phyloP scores from a whole-genome alignment of 1,140 invertebrate genomes.

The Brachionus plicatilis region DNA sequence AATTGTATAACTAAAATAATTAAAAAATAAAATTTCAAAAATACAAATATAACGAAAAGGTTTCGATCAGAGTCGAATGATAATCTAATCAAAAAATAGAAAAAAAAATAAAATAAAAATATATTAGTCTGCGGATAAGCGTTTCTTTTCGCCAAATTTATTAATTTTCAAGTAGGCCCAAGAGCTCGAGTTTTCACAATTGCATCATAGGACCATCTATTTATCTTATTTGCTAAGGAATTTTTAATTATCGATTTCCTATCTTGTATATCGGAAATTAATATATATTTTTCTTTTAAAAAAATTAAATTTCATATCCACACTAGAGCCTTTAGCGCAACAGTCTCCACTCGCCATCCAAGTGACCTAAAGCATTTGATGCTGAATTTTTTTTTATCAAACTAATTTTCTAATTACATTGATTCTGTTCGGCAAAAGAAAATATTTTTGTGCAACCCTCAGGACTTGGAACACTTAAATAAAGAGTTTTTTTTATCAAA shows the following conservation, averaged over 20 bases:
- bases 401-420: neutral
- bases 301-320: neutral
- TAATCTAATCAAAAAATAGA: neutral
- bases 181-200: neutral
- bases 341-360: neutral
- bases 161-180: neutral
- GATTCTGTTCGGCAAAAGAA: neutral
- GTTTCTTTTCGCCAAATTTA: neutral
- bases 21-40: neutral
- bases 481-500: neutral
- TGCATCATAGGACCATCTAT: neutral
- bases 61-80: neutral
- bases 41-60: neutral
- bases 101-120: neutral
- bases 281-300: neutral
- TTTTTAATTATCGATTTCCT: neutral
- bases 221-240: neutral
- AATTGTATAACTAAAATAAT: neutral
- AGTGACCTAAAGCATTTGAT: neutral
- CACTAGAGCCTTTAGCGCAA: neutral
- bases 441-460: neutral
- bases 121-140: neutral
- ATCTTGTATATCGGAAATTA: neutral
- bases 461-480: neutral
- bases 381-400: neutral